Evolutionary conservation across 2,113 vertebrate genomes (phyloP).

Genomic region (Phodopus roborovskii): DNA sequence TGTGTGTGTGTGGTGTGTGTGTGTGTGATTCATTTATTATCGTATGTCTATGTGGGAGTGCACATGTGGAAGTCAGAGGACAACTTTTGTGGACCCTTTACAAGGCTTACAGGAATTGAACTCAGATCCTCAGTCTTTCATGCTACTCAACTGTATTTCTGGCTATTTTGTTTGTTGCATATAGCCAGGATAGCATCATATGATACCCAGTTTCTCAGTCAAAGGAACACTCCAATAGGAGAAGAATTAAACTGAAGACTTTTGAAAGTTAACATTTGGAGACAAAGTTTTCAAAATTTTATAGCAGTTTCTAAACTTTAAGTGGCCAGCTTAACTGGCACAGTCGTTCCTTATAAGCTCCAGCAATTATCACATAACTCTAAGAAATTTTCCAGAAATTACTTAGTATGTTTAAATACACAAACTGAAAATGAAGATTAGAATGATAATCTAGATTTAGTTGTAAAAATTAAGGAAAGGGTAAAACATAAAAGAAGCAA

Average conservation of each 20-base stretch:
- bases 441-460: slow-evolving; percentile 39
- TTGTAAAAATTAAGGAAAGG: slow-evolving; percentile 19
- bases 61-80: background rate
- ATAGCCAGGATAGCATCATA: background rate
- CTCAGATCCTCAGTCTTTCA: background rate
- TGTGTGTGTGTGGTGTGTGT: background rate
- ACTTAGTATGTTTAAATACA: slow-evolving; percentile 50
- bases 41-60: background rate
- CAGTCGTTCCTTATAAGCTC: background rate
- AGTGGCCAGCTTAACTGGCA: background rate
- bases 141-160: background rate
- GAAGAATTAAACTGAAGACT: slow-evolving; percentile 19
- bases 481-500: slow-evolving; percentile 21
- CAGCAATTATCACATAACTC: background rate
- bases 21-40: background rate
- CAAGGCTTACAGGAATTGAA: background rate
- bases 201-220: slow-evolving; percentile 7
- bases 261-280: slow-evolving; percentile 23
- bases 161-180: background rate
- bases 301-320: slow-evolving; percentile 55
- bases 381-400: slow-evolving; percentile 43
- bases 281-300: slow-evolving; percentile 22
- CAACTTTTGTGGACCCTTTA: background rate
- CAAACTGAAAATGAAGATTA: slow-evolving; percentile 14
- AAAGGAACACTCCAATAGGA: background rate